Percentiles rank a stretch among this genome's conserved stretches.
Conservation (phyloP, 2,888 invertebrate species). For the Sceliomorpha sp. region DNA sequence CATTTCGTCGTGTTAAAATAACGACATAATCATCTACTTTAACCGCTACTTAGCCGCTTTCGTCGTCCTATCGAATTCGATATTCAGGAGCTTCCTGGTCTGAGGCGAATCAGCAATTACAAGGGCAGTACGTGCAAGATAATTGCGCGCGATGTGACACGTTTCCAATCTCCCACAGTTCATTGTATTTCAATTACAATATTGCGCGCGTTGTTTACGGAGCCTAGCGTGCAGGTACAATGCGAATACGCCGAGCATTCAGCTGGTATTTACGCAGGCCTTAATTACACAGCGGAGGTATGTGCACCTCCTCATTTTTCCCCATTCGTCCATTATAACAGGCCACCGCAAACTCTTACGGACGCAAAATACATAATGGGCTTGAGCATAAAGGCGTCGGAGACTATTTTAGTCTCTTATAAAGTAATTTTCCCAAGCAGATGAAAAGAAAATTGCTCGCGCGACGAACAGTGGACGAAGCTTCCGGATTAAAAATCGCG, state of each 20-base stretch:
- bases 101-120: conserved; percentile 4
- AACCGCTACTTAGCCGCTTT: no score
- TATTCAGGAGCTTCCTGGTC: no score
- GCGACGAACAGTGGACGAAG: not conserved
- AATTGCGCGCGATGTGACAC: conserved; percentile 10
- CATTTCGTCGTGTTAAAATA: no score
- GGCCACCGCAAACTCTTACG: conserved; percentile 3
- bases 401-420: conserved; percentile 4
- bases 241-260: conserved; percentile 15
- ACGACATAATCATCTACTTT: no score
- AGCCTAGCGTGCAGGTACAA: conserved; percentile 5
- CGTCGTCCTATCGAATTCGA: no score
- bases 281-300: conserved; percentile 14
- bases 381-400: not conserved
- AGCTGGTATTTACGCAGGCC: conserved; percentile 12
- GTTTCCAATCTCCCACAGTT: conserved; percentile 15
- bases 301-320: conserved; percentile 10
- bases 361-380: conserved; percentile 8
- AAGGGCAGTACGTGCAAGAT: conserved; percentile 7
- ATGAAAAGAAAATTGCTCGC: conserved; percentile 2
- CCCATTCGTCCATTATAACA: conserved; percentile 7
- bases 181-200: conserved; percentile 30
- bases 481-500: no score
- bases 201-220: conserved; percentile 11
- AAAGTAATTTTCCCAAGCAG: not conserved